A percentile compares a stretch with the other conserved stretches of the same genome.
Conservation (phyloP, 2,797 vertebrate genomes). For the Pseudochirops corinnae region DNA sequence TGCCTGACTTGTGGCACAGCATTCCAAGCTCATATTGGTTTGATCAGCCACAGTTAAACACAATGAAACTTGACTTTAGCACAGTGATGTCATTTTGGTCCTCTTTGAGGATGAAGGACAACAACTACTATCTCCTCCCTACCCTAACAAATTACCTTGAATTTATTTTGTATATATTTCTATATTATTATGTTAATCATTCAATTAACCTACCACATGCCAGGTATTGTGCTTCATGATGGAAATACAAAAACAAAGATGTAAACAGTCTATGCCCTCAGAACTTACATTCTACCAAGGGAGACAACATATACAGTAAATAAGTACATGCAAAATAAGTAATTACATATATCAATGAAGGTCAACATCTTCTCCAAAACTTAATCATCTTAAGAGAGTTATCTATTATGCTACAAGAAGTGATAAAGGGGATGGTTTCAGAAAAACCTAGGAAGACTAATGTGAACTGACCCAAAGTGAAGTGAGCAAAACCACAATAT, state of each 20-base stretch:
- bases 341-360: neutral
- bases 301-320: neutral
- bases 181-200: neutral
- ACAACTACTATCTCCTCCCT: neutral
- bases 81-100: too few relatives aligned
- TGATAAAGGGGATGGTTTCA: neutral
- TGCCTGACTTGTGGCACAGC: too few relatives aligned
- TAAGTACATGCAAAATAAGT: neutral
- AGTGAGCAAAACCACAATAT: neutral
- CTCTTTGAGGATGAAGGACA: too few relatives aligned
- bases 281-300: neutral
- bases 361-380: neutral
- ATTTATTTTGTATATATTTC: neutral
- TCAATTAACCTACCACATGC: neutral
- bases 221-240: neutral
- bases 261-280: neutral
- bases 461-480: neutral
- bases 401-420: neutral
- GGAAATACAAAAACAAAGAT: neutral
- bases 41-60: too few relatives aligned
- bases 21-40: too few relatives aligned
- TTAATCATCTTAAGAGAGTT: neutral
- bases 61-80: too few relatives aligned
- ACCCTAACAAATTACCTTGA: neutral
- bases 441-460: neutral